Base-by-base conservation (phyloP, 2,113 vertebrate species). In the Muntiacus muntjak region DNA sequence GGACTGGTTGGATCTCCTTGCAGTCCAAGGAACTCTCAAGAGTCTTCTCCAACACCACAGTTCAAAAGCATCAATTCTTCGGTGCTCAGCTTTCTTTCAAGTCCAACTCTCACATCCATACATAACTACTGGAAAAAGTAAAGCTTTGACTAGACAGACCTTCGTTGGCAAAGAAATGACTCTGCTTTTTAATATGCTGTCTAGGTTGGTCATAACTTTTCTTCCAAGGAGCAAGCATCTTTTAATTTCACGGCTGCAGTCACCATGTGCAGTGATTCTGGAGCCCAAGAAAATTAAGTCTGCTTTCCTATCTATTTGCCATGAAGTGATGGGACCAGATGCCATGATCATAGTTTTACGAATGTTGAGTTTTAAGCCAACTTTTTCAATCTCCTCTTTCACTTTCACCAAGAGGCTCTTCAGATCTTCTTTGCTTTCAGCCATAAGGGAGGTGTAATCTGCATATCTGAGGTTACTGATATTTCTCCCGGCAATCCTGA, bases 81-180 rank as follows among this genome's bases (percentile, higher is more conserved):
- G 1, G 19, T 2, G 1, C n/a, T 36, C n/a, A 71, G n/a, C 64
- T 71, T 71, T 71, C 64, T 71, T 71, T 36, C 1, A 1, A 36
- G n/a, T 71, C 17, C 64, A 36, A 71, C n/a, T 36, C 64, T 71
- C 64, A 71, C 4, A 71, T 71, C n/a, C n/a, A 71, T 71, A 71
- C n/a, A 71, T n/a, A 8, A 64, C 16, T 21, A 71, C 8, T 6
- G n/a, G 64, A 36, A 71, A 71, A 71, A 36, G n/a, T 11, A 71
- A 5, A 36, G 17, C 64, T 21, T 21, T 71, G 17, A 71, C n/a
- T 36, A 36, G n/a, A 23, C 0, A 0, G 64, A 23, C n/a, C n/a
- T 71, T 36, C 11, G 9, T 21, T 36, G n/a, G 64, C 64, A 71
- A 71, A 71, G 19, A 5, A 71, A 36, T 67, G n/a, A 23, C 33